A percentile compares a stretch with the other conserved stretches of the same genome.
Evolutionary conservation across 2,797 vertebrate genomes (phyloP).

Genomic region (Pangasius krempfi): DNA sequence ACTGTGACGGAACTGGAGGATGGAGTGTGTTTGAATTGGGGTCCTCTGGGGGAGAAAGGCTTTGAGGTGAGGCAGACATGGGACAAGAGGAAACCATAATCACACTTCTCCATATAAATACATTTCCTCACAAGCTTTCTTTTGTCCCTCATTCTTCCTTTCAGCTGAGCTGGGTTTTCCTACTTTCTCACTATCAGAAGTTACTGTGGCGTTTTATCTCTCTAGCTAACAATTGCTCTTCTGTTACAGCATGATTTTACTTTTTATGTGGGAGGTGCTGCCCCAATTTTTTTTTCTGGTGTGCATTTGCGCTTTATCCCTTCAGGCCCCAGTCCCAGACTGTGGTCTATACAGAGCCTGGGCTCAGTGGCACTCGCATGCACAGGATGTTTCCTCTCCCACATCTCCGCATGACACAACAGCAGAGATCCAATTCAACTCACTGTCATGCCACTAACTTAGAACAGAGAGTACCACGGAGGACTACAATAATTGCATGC

Average conservation of each 20-base stretch:
- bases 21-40: constrained; percentile 68
- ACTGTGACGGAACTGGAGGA: constrained; percentile 47
- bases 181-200: background rate
- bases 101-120: constrained; percentile 61
- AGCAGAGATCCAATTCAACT: constrained; percentile 15
- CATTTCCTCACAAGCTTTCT: background rate
- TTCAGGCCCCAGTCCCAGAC: constrained; percentile 58
- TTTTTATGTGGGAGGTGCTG: constrained; percentile 25
- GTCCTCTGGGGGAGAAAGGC: constrained; percentile 75
- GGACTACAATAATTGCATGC: background rate
- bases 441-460: background rate
- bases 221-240: background rate
- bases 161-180: constrained; percentile 10
- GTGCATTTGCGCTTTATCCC: constrained; percentile 64
- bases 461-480: background rate
- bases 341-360: constrained; percentile 55
- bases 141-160: background rate
- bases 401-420: constrained; percentile 29
- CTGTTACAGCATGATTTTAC: constrained; percentile 9
- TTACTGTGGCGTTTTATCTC: background rate
- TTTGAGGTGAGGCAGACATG: constrained; percentile 76
- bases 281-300: constrained; percentile 55
- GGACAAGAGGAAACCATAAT: constrained; percentile 71
- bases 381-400: constrained; percentile 41
- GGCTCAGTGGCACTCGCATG: constrained; percentile 37